Evolutionary conservation across 2,888 invertebrate genomes (phyloP), one percentile per base, ranked within the genome.

Genomic region (Papilio protenor): DNA sequence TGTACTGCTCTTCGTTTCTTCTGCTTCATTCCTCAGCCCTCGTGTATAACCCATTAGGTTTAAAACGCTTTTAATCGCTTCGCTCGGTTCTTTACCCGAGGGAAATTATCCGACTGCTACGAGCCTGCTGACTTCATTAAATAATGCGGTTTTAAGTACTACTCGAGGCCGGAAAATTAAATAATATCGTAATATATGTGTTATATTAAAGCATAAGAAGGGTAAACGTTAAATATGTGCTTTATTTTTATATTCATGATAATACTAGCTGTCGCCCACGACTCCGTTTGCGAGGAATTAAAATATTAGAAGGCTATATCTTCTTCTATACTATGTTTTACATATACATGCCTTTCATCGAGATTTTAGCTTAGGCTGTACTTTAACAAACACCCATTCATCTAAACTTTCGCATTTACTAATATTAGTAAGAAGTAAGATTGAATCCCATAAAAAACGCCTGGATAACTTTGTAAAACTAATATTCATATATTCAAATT

Each of bases 1-100:
- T 59, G 0, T n/a, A 16, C 61, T 61, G 16, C 6, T 27, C 61
- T 61, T 27, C 18, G 5, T 61, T 27, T 27, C 27, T 27, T 27
- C 27, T 27, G 27, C 61, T 61, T 27, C 18, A 1, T 61, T 27
- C 27, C 0, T 6, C 16, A 16, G 11, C 14, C 61, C 27, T 27
- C 5, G 27, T 61, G 27, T 27, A 16, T 27, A 61, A 6, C 14
- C 16, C 5, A 12, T 69, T 69, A 69, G 40, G n/a, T 69, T 69
- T 40, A 40, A 69, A 69, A 69, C 14, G 45, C 11, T 69, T 69
- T 69, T 69, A 69, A 69, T 69, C 66, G 66, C n/a, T 45, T 69
- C 66, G 4, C 66, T 40, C 66, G 40, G 21, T 69, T 45, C 45
- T 45, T 45, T 69, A 5, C 66, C 45, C 66, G 12, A 10, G 66